Evolutionary conservation across 2,888 invertebrate genomes (phyloP).

Genomic region (Stictocephala bisonia): DNA sequence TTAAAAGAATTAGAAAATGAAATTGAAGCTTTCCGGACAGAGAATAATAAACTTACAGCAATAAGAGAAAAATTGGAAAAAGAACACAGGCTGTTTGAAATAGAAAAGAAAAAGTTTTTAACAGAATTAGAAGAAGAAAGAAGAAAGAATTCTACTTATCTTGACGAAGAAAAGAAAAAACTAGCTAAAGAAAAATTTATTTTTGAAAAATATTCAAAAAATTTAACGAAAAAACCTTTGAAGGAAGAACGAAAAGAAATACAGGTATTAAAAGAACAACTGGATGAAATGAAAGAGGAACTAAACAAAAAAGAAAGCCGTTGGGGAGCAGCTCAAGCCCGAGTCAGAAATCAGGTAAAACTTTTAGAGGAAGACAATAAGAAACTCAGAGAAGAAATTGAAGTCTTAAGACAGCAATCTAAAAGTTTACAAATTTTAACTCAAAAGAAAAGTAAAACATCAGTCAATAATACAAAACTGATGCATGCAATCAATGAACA

Average conservation of each 20-base stretch:
- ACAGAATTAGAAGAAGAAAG: conserved; percentile 71
- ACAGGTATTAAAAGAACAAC: conserved; percentile 72
- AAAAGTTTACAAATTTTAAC: conserved; percentile 67
- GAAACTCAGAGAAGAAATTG: conserved; percentile 73
- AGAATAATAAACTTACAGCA: conserved; percentile 66
- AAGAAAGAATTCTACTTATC: conserved; percentile 72
- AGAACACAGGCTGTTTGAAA: conserved; percentile 69
- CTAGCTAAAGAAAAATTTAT: conserved; percentile 74
- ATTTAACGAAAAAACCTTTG: conserved; percentile 73
- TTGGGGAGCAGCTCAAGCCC: conserved; percentile 77
- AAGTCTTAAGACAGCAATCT: conserved; percentile 75
- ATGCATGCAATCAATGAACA: conserved; percentile 78
- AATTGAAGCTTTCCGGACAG: conserved; percentile 69
- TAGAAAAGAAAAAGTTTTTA: conserved; percentile 68
- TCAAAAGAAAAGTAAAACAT: conserved; percentile 33
- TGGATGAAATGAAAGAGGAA: conserved; percentile 74
- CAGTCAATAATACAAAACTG: conserved; percentile 74
- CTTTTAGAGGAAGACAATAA: conserved; percentile 77
- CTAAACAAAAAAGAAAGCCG: conserved; percentile 78
- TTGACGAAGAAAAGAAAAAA: conserved; percentile 78
- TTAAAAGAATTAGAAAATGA: conserved; percentile 73
- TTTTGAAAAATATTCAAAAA: conserved; percentile 75
- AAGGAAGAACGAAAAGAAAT: conserved; percentile 80
- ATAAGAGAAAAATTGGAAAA: conserved; percentile 64
- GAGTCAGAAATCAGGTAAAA: conserved; percentile 79